Conservation (phyloP, 2,797 vertebrate species). For the Acanthurus tractus region DNA sequence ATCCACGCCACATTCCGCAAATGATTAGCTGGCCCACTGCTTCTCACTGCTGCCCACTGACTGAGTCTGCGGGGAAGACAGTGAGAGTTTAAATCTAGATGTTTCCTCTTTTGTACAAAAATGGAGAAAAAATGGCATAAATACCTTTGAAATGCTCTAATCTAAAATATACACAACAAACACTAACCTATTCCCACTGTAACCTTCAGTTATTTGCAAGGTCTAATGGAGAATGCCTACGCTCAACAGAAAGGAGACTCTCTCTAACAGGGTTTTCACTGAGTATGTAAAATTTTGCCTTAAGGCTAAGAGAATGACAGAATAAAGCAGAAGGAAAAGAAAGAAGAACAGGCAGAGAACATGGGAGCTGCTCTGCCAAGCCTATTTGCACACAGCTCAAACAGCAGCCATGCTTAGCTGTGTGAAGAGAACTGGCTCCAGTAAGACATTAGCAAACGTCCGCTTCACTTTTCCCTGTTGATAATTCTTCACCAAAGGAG, state of each 20-base stretch:
- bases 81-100: conserved; percentile 32
- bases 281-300: background rate
- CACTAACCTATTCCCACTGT: too few species aligned
- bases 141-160: background rate
- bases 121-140: conserved; percentile 2
- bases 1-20: conserved; percentile 85
- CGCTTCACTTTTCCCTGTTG: conserved; percentile 41
- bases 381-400: conserved; percentile 22
- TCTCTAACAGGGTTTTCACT: background rate
- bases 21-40: conserved; percentile 84
- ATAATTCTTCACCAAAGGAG: conserved; percentile 40
- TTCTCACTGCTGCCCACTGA: conserved; percentile 76
- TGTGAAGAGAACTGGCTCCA: conserved; percentile 50
- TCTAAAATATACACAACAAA: background rate
- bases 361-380: conserved; percentile 37
- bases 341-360: conserved; percentile 27
- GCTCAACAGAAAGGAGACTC: background rate
- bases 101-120: conserved; percentile 23
- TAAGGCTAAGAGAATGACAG: background rate
- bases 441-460: conserved; percentile 44
- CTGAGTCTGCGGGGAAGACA: conserved; percentile 51
- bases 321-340: conserved; percentile 15
- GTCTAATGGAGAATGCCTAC: background rate
- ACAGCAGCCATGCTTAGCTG: conserved; percentile 45
- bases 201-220: background rate